Percentiles rank a stretch among this genome's conserved stretches.
Evolutionary conservation across 2,888 invertebrate genomes (phyloP).

Genomic region (Alentia gelatinosa): DNA sequence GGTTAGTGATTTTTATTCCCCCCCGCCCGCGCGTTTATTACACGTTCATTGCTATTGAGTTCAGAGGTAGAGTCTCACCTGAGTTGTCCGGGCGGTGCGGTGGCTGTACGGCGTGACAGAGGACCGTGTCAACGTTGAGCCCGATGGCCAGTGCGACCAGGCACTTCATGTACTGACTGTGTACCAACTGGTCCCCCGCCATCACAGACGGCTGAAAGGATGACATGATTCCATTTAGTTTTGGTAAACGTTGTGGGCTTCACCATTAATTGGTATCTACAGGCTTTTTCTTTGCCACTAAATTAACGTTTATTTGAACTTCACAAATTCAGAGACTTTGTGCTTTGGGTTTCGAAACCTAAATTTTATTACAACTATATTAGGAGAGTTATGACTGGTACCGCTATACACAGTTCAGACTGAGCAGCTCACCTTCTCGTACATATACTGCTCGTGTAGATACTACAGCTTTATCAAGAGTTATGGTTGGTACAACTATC

Average conservation of each 20-base stretch:
- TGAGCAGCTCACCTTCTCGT: background rate
- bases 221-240: too few relatives aligned
- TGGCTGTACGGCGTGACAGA: constrained; percentile 82
- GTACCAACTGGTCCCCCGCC: constrained; percentile 84
- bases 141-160: constrained; percentile 83
- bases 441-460: too few relatives aligned
- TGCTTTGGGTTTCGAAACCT: too few relatives aligned
- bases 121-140: constrained; percentile 83
- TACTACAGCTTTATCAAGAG: background rate
- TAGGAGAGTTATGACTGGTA: background rate
- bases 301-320: too few relatives aligned
- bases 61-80: background rate
- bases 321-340: too few relatives aligned
- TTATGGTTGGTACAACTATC: background rate
- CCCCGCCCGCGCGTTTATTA: too few relatives aligned
- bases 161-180: constrained; percentile 84
- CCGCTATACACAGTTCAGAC: background rate
- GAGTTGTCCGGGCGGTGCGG: constrained; percentile 79
- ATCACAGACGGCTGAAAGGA: constrained; percentile 81
- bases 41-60: too few relatives aligned
- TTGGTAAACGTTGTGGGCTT: too few relatives aligned
- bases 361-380: too few relatives aligned
- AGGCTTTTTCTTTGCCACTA: too few relatives aligned
- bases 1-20: too few relatives aligned
- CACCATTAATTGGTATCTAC: too few relatives aligned